Evolutionary conservation across 2,797 vertebrate genomes (phyloP).

Genomic region (Philypnodon macrostomus): DNA sequence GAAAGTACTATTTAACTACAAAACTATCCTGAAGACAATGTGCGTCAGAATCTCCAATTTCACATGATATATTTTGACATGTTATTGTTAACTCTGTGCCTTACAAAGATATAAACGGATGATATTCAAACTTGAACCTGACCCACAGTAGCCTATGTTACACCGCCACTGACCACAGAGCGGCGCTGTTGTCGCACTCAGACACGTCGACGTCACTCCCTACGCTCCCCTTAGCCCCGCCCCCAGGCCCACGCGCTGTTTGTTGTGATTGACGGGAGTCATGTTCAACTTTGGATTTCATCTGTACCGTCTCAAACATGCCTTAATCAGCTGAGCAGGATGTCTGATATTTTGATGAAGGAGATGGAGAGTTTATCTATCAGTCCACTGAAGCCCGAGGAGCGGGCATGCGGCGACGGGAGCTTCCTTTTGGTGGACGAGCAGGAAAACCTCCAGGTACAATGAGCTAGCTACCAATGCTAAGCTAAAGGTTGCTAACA

Average conservation of each 20-base stretch:
- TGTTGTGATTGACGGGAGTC: constrained; percentile 65
- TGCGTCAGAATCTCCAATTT: too few species aligned
- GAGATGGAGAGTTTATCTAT: constrained; percentile 67
- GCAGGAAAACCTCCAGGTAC: constrained; percentile 80
- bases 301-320: constrained; percentile 15
- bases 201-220: constrained; percentile 30
- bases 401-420: constrained; percentile 20
- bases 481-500: constrained; percentile 45
- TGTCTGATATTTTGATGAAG: constrained; percentile 74
- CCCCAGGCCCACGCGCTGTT: constrained; percentile 50
- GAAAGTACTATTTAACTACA: too few species aligned
- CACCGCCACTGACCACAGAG: constrained; percentile 34
- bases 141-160: neutral
- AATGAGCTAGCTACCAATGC: constrained; percentile 44
- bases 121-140: too few species aligned
- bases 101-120: too few species aligned
- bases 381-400: constrained; percentile 35
- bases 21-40: too few species aligned
- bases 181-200: constrained; percentile 17
- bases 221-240: constrained; percentile 19
- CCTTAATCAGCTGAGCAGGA: constrained; percentile 20
- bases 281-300: constrained; percentile 58
- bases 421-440: constrained; percentile 81
- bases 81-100: too few species aligned
- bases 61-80: too few species aligned